Evolutionary conservation across 2,888 invertebrate genomes (phyloP), one percentile per base, ranked within the genome.

Genomic region (Parelbella ahira): DNA sequence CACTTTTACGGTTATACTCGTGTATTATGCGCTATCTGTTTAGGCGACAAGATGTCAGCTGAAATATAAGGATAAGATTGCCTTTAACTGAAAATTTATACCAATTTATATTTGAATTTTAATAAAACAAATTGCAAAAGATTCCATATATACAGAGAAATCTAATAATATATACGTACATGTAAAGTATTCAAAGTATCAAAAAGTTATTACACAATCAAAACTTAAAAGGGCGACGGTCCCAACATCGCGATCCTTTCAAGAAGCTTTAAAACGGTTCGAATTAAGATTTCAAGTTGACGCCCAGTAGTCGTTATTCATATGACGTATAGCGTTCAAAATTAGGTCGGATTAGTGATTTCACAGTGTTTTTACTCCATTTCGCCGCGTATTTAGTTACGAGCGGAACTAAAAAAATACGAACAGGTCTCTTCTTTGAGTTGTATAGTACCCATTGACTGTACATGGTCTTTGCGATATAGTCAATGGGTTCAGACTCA

Each of bases 341-440:
- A 78, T 78, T 77, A 75, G 74, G 68, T 65, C 63, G 74, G 74
- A 77, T 78, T 75, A 75, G 73, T 75, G 75, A 77, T 77, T 76
- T 73, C 68, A 68, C 56, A 69, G 66, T 44, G 58, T 67, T 68
- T 68, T 68, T 64, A 48, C 56, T 55, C 47, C 55, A 58, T 54
- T 58, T 53, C 52, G 49, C 60, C 58, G 51, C 51, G 50, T 69
- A 64, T 73, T 64, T 44, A 55, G 62, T 71, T 71, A 58, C 71
- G 30, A 54, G 44, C 54, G 60, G 60, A 68, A 63, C 53, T 46
- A 33, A 59, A 66, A 63, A 68, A 68, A 61, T 24, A 37, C 18
- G 44, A 53, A 47, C 48, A 51, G 50, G 50, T 50, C 42, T 21
- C 44, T 47, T 45, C 48, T 49, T 46, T 44, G 29, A 24, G 4